Base-by-base conservation (phyloP, 2,113 vertebrate species). In the Poicephalus meyeri region DNA sequence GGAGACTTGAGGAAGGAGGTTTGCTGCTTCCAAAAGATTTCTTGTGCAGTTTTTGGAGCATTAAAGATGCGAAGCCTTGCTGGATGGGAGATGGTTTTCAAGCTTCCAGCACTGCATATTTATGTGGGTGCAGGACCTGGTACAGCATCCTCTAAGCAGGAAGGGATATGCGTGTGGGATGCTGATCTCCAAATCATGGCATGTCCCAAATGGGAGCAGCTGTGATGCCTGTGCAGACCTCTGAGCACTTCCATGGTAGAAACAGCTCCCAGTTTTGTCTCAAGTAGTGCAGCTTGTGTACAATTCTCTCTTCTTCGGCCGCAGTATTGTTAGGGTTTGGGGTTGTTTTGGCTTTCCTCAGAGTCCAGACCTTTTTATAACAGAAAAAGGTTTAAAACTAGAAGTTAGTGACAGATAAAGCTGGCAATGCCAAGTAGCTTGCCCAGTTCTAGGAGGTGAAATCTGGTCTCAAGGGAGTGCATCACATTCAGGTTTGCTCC, bases 131-230 rank as follows among this genome's bases (percentile, higher is more conserved):
- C 44, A 77, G 78, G 60, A n/a, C 4, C 24, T 61, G 61, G 25
- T 33, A 35, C 24, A 25, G 55, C 23, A 1, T 18, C 18, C 37
- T 20, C 50, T 35, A 60, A 17, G 16, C 25, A 53, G 52, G 65
- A 33, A 13, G 1, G 1, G 0, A 2, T 16, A 39, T 70, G 58
- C 9, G 11, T 0, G 0, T 17, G 89, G 49, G 56, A 20, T 74
- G 70, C 53, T 47, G 70, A 56, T 17, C 31, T 25, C 80, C 56
- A n/a, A 3, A 25, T 21, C 15, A 0, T 3, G 42, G 80, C 39
- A 11, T 33, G 16, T 65, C 52, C 53, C 71, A 12, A 42, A 39
- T 13, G 35, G 53, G 47, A 80, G 58, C 68, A 72, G 76, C 63
- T 92, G 84, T 69, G 72, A 46, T n/a, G 18, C 7, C 4, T 1